Evolutionary conservation across 1,140 invertebrate genomes (phyloP).

Genomic region (Drosophila ficusphila): DNA sequence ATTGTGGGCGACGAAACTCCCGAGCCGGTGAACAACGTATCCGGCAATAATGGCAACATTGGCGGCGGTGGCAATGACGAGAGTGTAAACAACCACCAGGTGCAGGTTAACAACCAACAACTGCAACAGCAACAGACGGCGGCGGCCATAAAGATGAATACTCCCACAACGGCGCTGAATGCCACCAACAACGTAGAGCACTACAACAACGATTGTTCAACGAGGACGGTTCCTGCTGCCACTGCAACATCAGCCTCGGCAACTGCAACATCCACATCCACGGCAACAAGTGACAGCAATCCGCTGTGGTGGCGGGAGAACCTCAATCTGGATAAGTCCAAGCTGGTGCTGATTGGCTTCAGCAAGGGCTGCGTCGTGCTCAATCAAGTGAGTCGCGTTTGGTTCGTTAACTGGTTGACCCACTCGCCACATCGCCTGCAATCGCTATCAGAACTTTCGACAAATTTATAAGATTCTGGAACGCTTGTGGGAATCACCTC

Average conservation of each 20-base stretch:
- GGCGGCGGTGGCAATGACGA: constrained; percentile 39
- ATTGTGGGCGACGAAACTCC: constrained; percentile 38
- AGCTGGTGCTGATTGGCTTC: constrained; percentile 91
- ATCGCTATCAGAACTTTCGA: not conserved
- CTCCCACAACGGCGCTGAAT: constrained; percentile 2
- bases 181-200: constrained; percentile 64
- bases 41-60: constrained; percentile 30
- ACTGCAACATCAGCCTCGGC: constrained; percentile 34
- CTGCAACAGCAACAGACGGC: constrained; percentile 17
- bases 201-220: constrained; percentile 65
- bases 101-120: constrained; percentile 39
- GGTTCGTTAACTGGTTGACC: constrained; percentile 77
- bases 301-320: constrained; percentile 85
- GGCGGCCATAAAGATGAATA: constrained; percentile 23
- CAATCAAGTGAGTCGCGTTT: constrained; percentile 88
- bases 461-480: not conserved
- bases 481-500: not conserved
- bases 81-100: constrained; percentile 41
- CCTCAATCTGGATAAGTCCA: constrained; percentile 84
- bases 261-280: constrained; percentile 19
- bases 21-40: constrained; percentile 37
- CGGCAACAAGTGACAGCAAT: constrained; percentile 62
- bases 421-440: constrained; percentile 7
- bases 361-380: constrained; percentile 96
- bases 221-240: constrained; percentile 26